Base-by-base conservation (phyloP, 2,797 vertebrate species). In the Girardinus metallicus region DNA sequence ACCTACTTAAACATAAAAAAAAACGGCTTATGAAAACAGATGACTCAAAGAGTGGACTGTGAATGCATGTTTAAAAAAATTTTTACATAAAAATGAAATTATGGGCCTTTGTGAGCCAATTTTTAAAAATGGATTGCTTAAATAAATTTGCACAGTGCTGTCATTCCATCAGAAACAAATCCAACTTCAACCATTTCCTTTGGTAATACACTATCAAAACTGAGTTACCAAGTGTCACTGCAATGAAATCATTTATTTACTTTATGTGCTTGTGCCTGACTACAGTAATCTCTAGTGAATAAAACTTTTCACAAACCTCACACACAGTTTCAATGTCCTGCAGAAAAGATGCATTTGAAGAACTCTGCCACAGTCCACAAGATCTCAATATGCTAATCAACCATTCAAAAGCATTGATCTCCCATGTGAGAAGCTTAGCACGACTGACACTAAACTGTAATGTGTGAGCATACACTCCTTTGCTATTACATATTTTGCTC, bases 401-500 rank as follows among this genome's bases (percentile, higher is more conserved):
- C 86, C 82, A 83, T 26, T 81, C 64, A 75, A 68, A 91, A 77
- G 81, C 86, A 87, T 47, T 87, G 41, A 85, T 86, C 82, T 89
- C 82, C 78, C 70, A 86, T 83, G 77, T 86, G 68, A 90, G 81
- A 44, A 72, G 74, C 51, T 81, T 53, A 84, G 46, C n/a, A n/a
- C 76, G 62, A 41, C 51, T 83, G 55, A 89, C 86, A 90, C 75
- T 87, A 89, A 74, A 77, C 41, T 47, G 55, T 47, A 73, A 85
- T 60, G 81, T 79, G 74, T 55, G 39, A 73, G 79, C 5, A 41
- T 49, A 26, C 36, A 36, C 23, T 12, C 51, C 31, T 11, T 36
- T 74, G 10, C 39, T 73, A 34, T 85, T 55, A 36, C 49, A 68
- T 51, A 77, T 66, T 83, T 74, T 15, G 34, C 49, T 76, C 46